phyloP scores from a whole-genome alignment of 1,140 invertebrate species.

The Uloborus diversus region DNA sequence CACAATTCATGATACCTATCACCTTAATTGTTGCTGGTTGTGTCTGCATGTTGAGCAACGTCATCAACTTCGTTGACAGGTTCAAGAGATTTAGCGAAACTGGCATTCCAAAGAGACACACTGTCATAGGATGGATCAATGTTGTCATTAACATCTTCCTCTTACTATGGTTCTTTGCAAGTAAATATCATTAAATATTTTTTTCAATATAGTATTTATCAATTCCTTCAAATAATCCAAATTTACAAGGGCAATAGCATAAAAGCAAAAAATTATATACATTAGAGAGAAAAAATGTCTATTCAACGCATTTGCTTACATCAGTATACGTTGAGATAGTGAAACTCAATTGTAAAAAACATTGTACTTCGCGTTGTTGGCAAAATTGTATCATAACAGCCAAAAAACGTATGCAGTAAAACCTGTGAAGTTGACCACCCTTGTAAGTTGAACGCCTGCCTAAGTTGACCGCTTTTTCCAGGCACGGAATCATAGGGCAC shows the following conservation, averaged over 20 bases:
- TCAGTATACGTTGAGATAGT: too few species aligned
- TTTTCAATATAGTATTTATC: neutral
- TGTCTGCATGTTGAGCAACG: constrained; percentile 24
- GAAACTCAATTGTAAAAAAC: too few species aligned
- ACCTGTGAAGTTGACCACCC: too few species aligned
- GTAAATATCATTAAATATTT: constrained; percentile 1
- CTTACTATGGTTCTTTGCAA: constrained; percentile 25
- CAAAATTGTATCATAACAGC: too few species aligned
- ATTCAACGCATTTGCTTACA: too few species aligned
- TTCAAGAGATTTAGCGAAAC: constrained; percentile 14
- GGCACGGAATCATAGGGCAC: too few species aligned
- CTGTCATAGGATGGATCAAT: constrained; percentile 49
- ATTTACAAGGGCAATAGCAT: neutral
- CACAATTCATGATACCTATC: constrained; percentile 41
- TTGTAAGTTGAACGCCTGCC: too few species aligned
- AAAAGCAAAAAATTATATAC: neutral
- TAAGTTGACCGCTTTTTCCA: too few species aligned
- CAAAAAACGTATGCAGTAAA: too few species aligned
- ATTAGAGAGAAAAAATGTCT: neutral
- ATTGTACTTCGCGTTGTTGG: too few species aligned
- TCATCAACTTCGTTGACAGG: constrained; percentile 35
- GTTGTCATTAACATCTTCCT: constrained; percentile 35
- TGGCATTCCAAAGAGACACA: constrained; percentile 31
- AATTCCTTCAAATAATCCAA: neutral
- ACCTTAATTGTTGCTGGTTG: constrained; percentile 29